These are phyloP conservation scores for Deilephila porcellus DNA, from an alignment of 2,888 invertebrate species.

Conservation along the genomic window DNA sequence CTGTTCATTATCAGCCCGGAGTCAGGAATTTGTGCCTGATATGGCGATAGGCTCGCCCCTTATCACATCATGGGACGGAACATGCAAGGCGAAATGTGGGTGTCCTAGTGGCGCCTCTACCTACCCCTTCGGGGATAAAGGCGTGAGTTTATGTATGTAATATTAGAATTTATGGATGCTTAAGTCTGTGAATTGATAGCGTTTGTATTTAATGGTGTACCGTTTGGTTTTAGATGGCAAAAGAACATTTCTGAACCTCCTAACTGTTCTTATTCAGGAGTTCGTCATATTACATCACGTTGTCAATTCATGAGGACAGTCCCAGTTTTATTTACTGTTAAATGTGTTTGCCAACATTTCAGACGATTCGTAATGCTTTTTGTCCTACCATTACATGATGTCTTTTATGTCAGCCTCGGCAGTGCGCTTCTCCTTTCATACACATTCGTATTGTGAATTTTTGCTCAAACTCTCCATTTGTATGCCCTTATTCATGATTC, in stretches of 20 bases:
- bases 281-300: neutral
- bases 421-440: neutral
- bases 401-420: conserved; percentile 8
- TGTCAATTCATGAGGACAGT: neutral
- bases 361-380: neutral
- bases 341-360: conserved; percentile 4
- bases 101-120: no score
- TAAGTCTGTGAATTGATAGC: no score
- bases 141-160: no score
- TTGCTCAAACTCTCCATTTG: neutral
- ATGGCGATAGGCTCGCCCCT: no score
- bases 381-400: neutral
- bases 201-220: no score
- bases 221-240: no score
- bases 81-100: no score
- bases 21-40: no score
- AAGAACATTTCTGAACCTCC: neutral
- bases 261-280: neutral
- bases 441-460: conserved; percentile 3
- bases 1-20: no score
- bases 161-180: no score
- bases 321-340: neutral
- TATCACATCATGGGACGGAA: no score
- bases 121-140: no score
- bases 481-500: conserved; percentile 8